phyloP scores from a whole-genome alignment of 1,140 invertebrate species.

The Meloidogyne floridensis region DNA sequence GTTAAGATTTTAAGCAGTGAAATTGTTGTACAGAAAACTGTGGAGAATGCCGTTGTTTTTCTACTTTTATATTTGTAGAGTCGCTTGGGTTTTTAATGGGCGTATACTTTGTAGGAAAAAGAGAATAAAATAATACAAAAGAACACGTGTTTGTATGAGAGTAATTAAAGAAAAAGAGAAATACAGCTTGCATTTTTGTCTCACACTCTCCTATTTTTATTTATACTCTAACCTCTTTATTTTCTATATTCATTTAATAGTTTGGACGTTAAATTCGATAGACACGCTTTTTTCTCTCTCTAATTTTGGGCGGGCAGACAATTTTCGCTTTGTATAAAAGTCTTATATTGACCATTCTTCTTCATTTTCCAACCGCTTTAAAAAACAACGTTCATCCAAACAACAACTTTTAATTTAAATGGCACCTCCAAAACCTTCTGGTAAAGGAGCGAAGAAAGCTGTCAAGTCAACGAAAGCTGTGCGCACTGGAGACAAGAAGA shows the following conservation, averaged over 20 bases:
- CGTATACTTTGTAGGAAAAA: not conserved
- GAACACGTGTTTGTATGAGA: not conserved
- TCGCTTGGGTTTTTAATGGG: not conserved
- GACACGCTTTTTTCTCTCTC: not conserved
- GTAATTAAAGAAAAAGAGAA: not conserved
- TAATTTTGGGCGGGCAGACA: too few species aligned
- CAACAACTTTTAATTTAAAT: not conserved
- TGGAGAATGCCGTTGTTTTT: not conserved
- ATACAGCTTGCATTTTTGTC: not conserved
- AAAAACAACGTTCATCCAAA: not conserved
- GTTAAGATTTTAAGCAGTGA: not conserved
- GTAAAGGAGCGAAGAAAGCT: slow-evolving; percentile 53
- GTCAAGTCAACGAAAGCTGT: slow-evolving; percentile 48
- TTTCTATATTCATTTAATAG: not conserved
- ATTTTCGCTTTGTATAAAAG: not conserved
- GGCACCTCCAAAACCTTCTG: slow-evolving; percentile 47
- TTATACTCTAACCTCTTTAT: not conserved
- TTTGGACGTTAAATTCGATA: not conserved
- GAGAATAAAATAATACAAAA: not conserved
- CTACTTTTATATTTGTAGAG: not conserved
- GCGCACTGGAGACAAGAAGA: slow-evolving; percentile 53
- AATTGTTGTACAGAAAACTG: not conserved
- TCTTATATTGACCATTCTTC: not conserved
- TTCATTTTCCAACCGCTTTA: not conserved
- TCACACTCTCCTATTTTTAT: not conserved